A percentile compares a stretch with the other conserved stretches of the same genome.
phyloP scores from a whole-genome alignment of 2,888 invertebrate species.

The Nomada hirtipes region DNA sequence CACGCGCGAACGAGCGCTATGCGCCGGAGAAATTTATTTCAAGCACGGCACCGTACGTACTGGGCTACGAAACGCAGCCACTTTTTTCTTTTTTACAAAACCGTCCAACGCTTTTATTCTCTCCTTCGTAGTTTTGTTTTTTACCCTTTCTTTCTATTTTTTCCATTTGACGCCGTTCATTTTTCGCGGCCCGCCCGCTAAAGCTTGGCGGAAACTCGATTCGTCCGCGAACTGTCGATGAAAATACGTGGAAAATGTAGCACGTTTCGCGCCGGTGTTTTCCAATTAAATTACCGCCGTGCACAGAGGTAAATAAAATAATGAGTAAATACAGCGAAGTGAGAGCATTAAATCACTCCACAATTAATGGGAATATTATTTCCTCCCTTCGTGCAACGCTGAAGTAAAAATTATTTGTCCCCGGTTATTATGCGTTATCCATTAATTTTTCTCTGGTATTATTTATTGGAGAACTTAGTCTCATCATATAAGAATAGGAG shows the following conservation, averaged over 20 bases:
- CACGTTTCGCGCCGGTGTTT: background rate
- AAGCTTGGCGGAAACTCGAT: slow-evolving; percentile 30
- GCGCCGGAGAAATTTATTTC: slow-evolving; percentile 58
- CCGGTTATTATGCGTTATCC: too few species aligned
- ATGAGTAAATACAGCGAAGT: background rate
- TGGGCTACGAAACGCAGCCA: slow-evolving; percentile 22
- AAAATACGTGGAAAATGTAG: slow-evolving; percentile 1
- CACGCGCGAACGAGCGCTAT: slow-evolving; percentile 57
- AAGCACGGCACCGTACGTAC: slow-evolving; percentile 7
- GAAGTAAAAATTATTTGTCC: too few species aligned
- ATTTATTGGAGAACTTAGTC: too few species aligned
- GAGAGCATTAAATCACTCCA: too few species aligned
- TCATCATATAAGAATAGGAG: too few species aligned
- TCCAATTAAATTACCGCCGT: background rate
- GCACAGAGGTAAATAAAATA: background rate
- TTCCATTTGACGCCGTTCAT: slow-evolving; percentile 7
- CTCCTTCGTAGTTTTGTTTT: background rate
- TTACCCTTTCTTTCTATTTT: background rate
- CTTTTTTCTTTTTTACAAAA: slow-evolving; percentile 51
- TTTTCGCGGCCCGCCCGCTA: slow-evolving; percentile 16
- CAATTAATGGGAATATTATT: too few species aligned
- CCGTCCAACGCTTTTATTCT: slow-evolving; percentile 1
- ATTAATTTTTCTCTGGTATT: too few species aligned
- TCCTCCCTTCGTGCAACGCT: too few species aligned
- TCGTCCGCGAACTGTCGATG: slow-evolving; percentile 8